These are phyloP conservation scores for Crambe crambe DNA, from an alignment of 37 sponge, comb jelly and placozoan species.

Conservation along the genomic window DNA sequence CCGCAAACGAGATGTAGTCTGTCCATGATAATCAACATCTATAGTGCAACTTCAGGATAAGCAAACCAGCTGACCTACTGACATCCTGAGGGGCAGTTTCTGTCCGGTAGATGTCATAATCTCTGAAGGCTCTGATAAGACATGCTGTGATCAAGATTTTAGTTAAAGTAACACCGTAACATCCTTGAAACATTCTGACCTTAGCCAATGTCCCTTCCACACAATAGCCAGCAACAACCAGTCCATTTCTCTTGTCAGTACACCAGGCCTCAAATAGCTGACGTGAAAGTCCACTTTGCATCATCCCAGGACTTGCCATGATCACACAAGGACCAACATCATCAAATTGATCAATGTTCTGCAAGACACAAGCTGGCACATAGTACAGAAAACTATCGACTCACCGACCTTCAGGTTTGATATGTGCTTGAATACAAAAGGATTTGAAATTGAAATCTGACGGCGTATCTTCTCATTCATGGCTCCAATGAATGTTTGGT, in stretches of 20 bases:
- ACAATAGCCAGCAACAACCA: conserved; percentile 96
- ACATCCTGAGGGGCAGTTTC: conserved; percentile 87
- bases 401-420: conserved; percentile 83
- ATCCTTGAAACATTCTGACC: conserved; percentile 31
- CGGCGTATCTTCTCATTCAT: conserved; percentile 94
- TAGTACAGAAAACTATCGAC: background rate
- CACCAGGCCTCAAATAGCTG: conserved; percentile 99
- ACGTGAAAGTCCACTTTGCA: conserved; percentile 98
- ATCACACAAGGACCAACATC: conserved; percentile 98
- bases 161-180: background rate
- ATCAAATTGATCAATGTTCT: conserved; percentile 95
- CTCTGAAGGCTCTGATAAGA: conserved; percentile 93
- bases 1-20: conserved; percentile 98
- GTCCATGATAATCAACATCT: too few species aligned
- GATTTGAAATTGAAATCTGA: conserved; percentile 91
- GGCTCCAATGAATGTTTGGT: conserved; percentile 97
- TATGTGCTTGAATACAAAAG: conserved; percentile 98
- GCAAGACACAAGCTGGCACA: conserved; percentile 1
- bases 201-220: conserved; percentile 99
- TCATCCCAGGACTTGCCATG: conserved; percentile 99
- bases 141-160: conserved; percentile 46
- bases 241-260: conserved; percentile 94
- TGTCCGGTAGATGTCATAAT: conserved; percentile 86
- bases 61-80: conserved; percentile 86
- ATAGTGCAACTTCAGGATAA: too few species aligned